phyloP scores from a whole-genome alignment of 2,113 vertebrate genomes.

The Nanorana parkeri region DNA sequence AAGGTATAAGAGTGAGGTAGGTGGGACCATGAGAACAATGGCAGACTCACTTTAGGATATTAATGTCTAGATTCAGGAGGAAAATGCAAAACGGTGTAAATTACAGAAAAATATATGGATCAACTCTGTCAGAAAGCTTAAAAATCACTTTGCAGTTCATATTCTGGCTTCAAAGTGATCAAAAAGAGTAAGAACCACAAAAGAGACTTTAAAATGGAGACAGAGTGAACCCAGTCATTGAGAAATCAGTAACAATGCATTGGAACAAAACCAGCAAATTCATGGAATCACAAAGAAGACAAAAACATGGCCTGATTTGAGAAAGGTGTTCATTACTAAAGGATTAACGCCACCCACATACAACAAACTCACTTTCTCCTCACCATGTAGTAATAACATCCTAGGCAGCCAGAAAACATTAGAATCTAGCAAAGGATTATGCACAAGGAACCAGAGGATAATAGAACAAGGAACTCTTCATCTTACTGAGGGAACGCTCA shows the following conservation, averaged over 20 bases:
- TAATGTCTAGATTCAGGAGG: constrained; percentile 57
- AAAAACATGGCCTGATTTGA: constrained; percentile 63
- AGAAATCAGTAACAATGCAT: constrained; percentile 54
- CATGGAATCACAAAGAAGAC: constrained; percentile 57
- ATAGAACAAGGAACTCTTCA: constrained; percentile 69
- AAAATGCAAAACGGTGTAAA: constrained; percentile 58
- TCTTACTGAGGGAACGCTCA: constrained; percentile 72
- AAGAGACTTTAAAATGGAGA: constrained; percentile 53
- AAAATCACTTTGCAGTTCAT: constrained; percentile 55
- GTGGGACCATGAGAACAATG: constrained; percentile 51
- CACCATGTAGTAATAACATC: constrained; percentile 79
- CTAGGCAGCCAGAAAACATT: constrained; percentile 70
- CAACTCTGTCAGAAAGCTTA: constrained; percentile 57
- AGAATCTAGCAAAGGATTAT: constrained; percentile 72
- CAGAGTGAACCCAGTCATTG: constrained; percentile 50
- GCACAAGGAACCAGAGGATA: constrained; percentile 70
- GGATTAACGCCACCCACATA: constrained; percentile 75
- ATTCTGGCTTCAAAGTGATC: constrained; percentile 53
- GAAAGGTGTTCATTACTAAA: constrained; percentile 75
- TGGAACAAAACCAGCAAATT: constrained; percentile 56
- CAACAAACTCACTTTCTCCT: constrained; percentile 76
- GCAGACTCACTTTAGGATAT: constrained; percentile 55
- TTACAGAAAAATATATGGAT: constrained; percentile 59
- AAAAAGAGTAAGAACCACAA: constrained; percentile 54
- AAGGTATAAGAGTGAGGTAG: constrained; percentile 55